Evolutionary conservation across 2,888 invertebrate genomes (phyloP).

Genomic region (Amorpha juglandis): DNA sequence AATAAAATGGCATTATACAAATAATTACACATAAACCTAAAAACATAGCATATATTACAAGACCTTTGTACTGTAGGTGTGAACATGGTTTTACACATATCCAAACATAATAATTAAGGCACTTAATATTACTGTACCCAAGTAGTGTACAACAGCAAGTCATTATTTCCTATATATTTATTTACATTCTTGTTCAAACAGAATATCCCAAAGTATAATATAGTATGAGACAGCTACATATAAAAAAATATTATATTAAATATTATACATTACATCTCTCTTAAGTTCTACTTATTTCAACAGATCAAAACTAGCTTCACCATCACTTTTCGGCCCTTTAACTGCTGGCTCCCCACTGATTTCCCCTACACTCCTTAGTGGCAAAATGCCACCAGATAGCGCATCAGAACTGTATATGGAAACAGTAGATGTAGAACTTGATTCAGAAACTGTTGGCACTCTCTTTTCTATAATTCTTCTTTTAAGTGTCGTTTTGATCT

Average conservation of each 20-base stretch:
- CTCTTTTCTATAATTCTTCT: slow-evolving; percentile 50
- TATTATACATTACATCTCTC: slow-evolving; percentile 4
- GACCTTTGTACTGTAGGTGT: slow-evolving; percentile 71
- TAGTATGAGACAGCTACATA: slow-evolving; percentile 3
- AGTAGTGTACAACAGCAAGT: slow-evolving; percentile 2
- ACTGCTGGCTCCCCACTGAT: slow-evolving; percentile 54
- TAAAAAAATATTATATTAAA: background rate
- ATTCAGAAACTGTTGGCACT: slow-evolving; percentile 58
- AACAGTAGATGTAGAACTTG: slow-evolving; percentile 56
- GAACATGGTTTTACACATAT: slow-evolving; percentile 42
- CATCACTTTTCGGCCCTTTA: slow-evolving; percentile 52
- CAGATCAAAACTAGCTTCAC: slow-evolving; percentile 59
- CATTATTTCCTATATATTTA: background rate
- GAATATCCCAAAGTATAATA: slow-evolving; percentile 3
- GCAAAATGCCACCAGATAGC: slow-evolving; percentile 58
- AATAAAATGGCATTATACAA: slow-evolving; percentile 51
- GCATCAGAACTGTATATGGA: slow-evolving; percentile 60
- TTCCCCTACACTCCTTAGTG: slow-evolving; percentile 72
- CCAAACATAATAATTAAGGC: slow-evolving; percentile 47
- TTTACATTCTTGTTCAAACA: background rate
- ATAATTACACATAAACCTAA: slow-evolving; percentile 40
- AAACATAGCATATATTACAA: slow-evolving; percentile 57
- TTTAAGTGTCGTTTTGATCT: slow-evolving; percentile 61
- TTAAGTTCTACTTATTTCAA: slow-evolving; percentile 15
- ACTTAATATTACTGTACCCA: slow-evolving; percentile 38